Conservation (phyloP, 2,888 invertebrate genomes). For the Stegana nigrithorax region DNA sequence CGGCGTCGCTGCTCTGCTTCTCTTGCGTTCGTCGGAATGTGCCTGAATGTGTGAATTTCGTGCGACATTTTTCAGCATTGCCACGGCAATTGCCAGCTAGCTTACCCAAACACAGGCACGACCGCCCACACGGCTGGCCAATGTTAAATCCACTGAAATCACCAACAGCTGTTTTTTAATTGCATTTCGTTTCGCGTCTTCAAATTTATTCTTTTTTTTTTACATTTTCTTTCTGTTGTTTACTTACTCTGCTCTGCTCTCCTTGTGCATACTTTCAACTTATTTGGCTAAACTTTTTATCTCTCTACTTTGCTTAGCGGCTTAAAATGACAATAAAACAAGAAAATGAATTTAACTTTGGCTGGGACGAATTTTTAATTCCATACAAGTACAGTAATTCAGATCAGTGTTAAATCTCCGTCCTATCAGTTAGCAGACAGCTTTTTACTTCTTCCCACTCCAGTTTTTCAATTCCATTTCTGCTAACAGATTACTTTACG, state of each 20-base stretch:
- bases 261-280: constrained; percentile 5
- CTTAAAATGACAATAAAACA: constrained; percentile 29
- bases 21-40: too few species aligned
- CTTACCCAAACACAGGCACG: not conserved
- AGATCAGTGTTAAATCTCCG: too few species aligned
- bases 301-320: constrained; percentile 9
- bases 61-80: not conserved
- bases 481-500: too few species aligned
- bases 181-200: constrained; percentile 48
- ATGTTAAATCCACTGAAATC: constrained; percentile 42
- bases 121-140: not conserved
- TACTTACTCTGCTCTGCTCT: constrained; percentile 30
- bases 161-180: constrained; percentile 55
- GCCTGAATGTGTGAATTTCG: too few species aligned
- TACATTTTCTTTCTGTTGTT: constrained; percentile 41
- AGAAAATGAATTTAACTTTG: not conserved
- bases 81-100: not conserved
- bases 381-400: too few species aligned
- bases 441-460: too few species aligned
- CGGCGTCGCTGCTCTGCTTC: too few species aligned
- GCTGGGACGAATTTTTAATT: not conserved
- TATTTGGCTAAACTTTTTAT: constrained; percentile 4
- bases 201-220: too few species aligned
- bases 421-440: too few species aligned
- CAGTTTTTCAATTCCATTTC: too few species aligned